Evolutionary conservation across 1,140 invertebrate species (phyloP).

Genomic region (Chymomyza costata): DNA sequence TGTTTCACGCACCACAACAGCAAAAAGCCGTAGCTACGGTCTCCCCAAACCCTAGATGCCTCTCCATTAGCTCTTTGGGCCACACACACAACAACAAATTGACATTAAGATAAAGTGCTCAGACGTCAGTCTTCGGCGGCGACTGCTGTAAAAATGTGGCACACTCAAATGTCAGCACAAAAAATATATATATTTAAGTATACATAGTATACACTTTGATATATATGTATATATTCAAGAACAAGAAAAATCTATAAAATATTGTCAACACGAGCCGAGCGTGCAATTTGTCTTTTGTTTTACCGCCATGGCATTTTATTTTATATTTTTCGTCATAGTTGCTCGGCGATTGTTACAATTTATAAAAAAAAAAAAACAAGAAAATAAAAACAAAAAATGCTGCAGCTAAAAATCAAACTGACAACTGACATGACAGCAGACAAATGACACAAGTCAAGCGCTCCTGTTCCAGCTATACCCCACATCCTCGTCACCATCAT

Average conservation of each 20-base stretch:
- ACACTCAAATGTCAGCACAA: conserved; percentile 36
- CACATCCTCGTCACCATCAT: no score
- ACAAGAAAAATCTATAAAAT: conserved; percentile 36
- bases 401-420: conserved; percentile 56
- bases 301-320: conserved; percentile 40
- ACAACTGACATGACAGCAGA: conserved; percentile 72
- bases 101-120: conserved; percentile 69
- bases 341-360: conserved; percentile 51
- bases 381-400: conserved; percentile 54
- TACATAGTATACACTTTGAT: no score
- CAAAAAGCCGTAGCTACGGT: conserved; percentile 7
- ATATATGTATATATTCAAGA: no score
- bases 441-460: conserved; percentile 66
- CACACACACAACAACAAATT: conserved; percentile 30
- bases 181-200: no score
- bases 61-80: not conserved
- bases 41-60: conserved; percentile 5
- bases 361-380: conserved; percentile 32
- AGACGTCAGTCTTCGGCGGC: conserved; percentile 22
- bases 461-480: not conserved
- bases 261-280: conserved; percentile 42
- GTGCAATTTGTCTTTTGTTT: conserved; percentile 57
- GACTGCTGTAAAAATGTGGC: conserved; percentile 38
- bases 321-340: conserved; percentile 23
- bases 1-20: conserved; percentile 50